Evolutionary conservation across 2,888 invertebrate species (phyloP).

Genomic region (Drosophila nr. medialis): DNA sequence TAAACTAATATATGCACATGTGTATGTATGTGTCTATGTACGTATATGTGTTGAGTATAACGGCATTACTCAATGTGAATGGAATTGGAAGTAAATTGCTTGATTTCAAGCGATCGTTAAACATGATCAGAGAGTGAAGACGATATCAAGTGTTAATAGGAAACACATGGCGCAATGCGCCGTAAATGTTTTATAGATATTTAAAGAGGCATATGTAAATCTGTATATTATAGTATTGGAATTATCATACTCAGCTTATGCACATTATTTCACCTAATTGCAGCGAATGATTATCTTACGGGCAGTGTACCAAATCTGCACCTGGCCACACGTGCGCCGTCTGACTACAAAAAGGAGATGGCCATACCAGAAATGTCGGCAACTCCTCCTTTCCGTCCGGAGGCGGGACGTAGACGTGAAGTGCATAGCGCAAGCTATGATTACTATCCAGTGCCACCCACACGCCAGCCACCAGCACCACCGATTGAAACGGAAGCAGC

Average conservation of each 20-base stretch:
- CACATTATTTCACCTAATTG: neutral
- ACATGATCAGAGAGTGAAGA: slow-evolving; percentile 1
- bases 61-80: slow-evolving; percentile 42
- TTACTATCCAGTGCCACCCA: slow-evolving; percentile 50
- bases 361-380: slow-evolving; percentile 31
- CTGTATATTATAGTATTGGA: neutral
- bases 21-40: neutral
- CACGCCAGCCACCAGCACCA: slow-evolving; percentile 68
- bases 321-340: slow-evolving; percentile 22
- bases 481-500: slow-evolving; percentile 26
- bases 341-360: slow-evolving; percentile 19
- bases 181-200: neutral
- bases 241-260: neutral
- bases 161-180: neutral
- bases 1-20: slow-evolving; percentile 13
- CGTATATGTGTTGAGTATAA: slow-evolving; percentile 5
- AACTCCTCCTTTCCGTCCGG: slow-evolving; percentile 31
- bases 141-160: slow-evolving; percentile 1
- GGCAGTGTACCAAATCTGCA: slow-evolving; percentile 68
- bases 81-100: slow-evolving; percentile 41
- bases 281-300: slow-evolving; percentile 51
- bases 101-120: slow-evolving; percentile 14
- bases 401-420: slow-evolving; percentile 39
- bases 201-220: neutral
- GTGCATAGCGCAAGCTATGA: slow-evolving; percentile 59